These are phyloP conservation scores for Chloroceryle aenea DNA, from an alignment of 2,113 vertebrate species.

Conservation along the genomic window DNA sequence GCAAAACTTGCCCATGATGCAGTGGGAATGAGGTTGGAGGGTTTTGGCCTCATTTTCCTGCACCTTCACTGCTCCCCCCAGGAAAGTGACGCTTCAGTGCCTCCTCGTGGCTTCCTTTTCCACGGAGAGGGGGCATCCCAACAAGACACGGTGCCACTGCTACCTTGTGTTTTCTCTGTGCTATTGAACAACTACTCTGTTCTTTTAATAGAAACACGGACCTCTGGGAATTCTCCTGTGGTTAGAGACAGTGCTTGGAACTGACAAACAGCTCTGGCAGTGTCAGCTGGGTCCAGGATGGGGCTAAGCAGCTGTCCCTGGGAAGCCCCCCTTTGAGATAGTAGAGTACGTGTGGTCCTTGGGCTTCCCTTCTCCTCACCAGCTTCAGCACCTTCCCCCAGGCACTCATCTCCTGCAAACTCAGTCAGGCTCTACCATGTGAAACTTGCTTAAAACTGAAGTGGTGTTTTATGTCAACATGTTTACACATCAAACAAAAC, in stretches of 20 bases:
- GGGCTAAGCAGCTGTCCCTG: background rate
- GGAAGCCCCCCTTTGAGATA: accelerated
- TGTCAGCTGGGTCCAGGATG: background rate
- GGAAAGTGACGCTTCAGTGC: background rate
- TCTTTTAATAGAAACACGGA: background rate
- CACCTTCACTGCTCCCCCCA: background rate
- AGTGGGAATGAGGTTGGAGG: background rate
- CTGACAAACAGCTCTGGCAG: background rate
- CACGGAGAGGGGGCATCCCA: background rate
- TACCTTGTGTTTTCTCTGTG: background rate
- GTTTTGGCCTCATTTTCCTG: background rate
- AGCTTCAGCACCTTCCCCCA: background rate
- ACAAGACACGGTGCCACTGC: background rate
- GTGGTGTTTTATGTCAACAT: conserved; percentile 3
- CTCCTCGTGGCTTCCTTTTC: background rate
- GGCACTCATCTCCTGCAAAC: background rate
- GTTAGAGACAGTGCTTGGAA: background rate
- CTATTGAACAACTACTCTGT: background rate
- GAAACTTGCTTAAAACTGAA: background rate
- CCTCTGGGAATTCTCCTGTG: background rate
- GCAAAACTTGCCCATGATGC: background rate
- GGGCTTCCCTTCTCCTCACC: background rate
- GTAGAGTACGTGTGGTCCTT: background rate
- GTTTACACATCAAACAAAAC: conserved; percentile 23
- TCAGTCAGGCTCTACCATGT: background rate